A percentile compares a stretch with the other conserved stretches of the same genome.
These are phyloP conservation scores for Tortricodes alternella DNA, from an alignment of 2,888 invertebrate genomes.

Conservation along the genomic window DNA sequence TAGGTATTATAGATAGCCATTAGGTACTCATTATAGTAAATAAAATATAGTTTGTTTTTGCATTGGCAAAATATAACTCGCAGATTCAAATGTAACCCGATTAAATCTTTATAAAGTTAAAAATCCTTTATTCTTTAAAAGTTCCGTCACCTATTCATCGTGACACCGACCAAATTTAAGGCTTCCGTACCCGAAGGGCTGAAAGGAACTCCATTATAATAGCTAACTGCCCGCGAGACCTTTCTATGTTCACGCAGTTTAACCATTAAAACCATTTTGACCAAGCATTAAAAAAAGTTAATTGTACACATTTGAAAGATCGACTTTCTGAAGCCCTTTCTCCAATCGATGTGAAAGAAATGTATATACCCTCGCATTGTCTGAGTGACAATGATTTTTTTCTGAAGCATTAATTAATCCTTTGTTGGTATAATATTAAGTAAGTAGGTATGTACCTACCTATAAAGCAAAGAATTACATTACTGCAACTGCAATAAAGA, in stretches of 20 bases:
- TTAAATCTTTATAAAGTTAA: conserved; percentile 2
- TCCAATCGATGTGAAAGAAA: no score
- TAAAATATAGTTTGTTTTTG: neutral
- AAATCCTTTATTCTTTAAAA: conserved; percentile 6
- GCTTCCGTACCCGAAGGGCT: conserved; percentile 28
- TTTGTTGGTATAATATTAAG: no score
- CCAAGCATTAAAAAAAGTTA: conserved; percentile 7
- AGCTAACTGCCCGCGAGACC: conserved; percentile 2
- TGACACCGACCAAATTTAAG: conserved; percentile 18
- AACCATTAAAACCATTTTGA: conserved; percentile 25
- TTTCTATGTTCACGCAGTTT: conserved; percentile 16
- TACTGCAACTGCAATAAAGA: no score
- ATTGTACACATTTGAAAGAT: conserved; percentile 12
- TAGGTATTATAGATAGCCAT: no score
- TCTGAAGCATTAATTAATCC: no score
- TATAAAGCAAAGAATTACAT: no score
- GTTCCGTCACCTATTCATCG: conserved; percentile 22
- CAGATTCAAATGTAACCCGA: neutral
- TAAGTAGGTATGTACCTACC: no score
- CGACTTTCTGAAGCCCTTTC: neutral
- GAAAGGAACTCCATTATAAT: conserved; percentile 23
- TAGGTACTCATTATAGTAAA: no score
- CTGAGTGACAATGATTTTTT: no score
- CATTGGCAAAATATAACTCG: neutral
- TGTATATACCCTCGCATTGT: no score